Conservation (phyloP, 2,888 invertebrate genomes). For the Tipula helvola region DNA sequence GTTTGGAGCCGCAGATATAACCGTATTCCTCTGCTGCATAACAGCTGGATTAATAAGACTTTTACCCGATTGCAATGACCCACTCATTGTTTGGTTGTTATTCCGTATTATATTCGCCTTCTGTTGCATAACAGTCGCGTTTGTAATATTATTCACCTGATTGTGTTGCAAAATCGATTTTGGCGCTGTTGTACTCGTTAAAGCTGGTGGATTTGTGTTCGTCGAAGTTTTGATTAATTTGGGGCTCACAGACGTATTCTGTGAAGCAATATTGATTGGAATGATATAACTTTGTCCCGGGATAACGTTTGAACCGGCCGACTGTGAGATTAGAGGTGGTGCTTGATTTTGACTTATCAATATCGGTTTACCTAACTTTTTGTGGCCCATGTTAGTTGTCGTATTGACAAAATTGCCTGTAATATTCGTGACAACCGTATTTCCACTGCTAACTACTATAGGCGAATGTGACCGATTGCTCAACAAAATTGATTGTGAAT, state of each 20-base stretch:
- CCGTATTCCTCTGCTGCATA: conserved; percentile 12
- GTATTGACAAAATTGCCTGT: background rate
- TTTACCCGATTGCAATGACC: conserved; percentile 17
- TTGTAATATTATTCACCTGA: background rate
- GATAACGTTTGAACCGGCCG: conserved; percentile 17
- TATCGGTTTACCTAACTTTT: conserved; percentile 16
- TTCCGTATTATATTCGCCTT: conserved; percentile 15
- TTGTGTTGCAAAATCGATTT: conserved; percentile 6
- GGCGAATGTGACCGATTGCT: conserved; percentile 17
- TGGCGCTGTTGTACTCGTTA: conserved; percentile 13
- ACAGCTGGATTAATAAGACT: conserved; percentile 19
- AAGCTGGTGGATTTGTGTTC: conserved; percentile 12
- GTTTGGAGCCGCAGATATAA: background rate
- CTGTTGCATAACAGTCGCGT: conserved; percentile 10
- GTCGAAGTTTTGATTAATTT: conserved; percentile 14
- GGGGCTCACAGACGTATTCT: conserved; percentile 10
- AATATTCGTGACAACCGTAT: background rate
- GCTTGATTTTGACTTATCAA: conserved; percentile 16
- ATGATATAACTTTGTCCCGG: conserved; percentile 21
- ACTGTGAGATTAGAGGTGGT: conserved; percentile 15
- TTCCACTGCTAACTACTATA: conserved; percentile 11
- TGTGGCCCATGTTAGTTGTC: conserved; percentile 5
- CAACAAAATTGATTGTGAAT: conserved; percentile 14
- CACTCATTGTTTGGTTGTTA: conserved; percentile 12
- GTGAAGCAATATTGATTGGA: background rate